phyloP scores from a whole-genome alignment of 2,113 vertebrate species.

The Coptodon bakossiorum region DNA sequence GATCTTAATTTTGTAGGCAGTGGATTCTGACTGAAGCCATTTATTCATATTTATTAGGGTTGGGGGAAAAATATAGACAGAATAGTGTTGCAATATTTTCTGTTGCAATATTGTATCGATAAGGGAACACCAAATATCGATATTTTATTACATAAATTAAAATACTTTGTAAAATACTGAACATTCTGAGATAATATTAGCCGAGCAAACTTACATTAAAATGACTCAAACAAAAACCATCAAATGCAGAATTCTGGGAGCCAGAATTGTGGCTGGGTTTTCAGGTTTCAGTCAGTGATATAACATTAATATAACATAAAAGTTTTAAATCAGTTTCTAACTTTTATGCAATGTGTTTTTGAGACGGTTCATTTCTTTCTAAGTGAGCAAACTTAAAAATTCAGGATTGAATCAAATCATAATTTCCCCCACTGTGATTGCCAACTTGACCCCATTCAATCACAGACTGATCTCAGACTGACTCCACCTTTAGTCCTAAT shows the following conservation, averaged over 20 bases:
- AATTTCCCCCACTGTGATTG: background rate
- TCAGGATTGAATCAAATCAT: background rate
- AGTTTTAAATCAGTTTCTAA: background rate
- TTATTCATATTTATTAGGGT: background rate
- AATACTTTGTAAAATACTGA: background rate
- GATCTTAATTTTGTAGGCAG: background rate
- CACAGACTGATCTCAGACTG: background rate
- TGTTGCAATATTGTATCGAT: background rate
- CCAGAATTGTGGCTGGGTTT: background rate
- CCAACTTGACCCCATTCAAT: background rate
- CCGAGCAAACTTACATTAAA: background rate
- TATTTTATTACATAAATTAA: background rate
- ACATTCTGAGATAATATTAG: background rate
- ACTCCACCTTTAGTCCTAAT: background rate
- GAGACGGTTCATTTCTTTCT: fast-evolving
- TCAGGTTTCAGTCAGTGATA: background rate
- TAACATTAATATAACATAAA: background rate
- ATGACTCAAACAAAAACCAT: background rate
- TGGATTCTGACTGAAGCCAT: background rate
- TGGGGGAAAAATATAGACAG: background rate
- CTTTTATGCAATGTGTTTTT: background rate
- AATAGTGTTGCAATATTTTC: background rate
- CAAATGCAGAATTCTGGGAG: background rate
- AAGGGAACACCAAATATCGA: background rate
- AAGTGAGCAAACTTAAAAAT: background rate